Base-by-base conservation (phyloP, 2,113 vertebrate genomes). In the Chionomys nivalis region DNA sequence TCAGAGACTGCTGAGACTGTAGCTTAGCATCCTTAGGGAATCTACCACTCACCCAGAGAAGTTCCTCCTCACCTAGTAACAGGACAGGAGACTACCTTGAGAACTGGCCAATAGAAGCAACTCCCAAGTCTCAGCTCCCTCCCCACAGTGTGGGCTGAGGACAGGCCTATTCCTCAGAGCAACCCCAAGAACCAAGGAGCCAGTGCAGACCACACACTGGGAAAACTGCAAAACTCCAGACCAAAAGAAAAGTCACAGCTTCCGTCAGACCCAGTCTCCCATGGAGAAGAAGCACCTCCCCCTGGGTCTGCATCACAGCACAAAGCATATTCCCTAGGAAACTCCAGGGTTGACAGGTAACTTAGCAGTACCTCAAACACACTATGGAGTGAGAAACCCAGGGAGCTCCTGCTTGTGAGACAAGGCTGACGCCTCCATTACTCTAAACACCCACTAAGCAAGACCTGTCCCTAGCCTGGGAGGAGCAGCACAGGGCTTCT, bases 301-400 rank as follows among this genome's bases (percentile, higher is more conserved):
- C 83, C 10, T 52, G n/a, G 63, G 23, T 70, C 82, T 70, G 26
- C 31, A 79, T 47, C 68, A 2, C n/a, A 87, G 36, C 36, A 82
- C 47, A 79, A 75, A 94, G 70, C 42, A 14, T 28, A 7, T 72
- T 47, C 65, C 72, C 36, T 75, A 91, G 75, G 58, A 86, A 93
- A 90, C 92, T 79, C 85, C 66, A 75, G 66, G 72, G 55, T 58
- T 36, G 9, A 68, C 33, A n/a, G 65, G 75, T 76, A 92, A 96
- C 90, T 95, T 81, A 89, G 72, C 86, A 93, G 92, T 39, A 5
- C 23, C 83, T 77, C 86, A 75, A 92, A 86, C 33, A 88, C 17
- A 31, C 65, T 26, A 28, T 0, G 52, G 24, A 58, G 52, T 5
- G 7, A 89, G 78, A 70, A 92, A 55, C 42, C 31, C 1, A 90